Conservation (phyloP, 1,140 invertebrate species). For the Neomicropteryx cornuta region DNA sequence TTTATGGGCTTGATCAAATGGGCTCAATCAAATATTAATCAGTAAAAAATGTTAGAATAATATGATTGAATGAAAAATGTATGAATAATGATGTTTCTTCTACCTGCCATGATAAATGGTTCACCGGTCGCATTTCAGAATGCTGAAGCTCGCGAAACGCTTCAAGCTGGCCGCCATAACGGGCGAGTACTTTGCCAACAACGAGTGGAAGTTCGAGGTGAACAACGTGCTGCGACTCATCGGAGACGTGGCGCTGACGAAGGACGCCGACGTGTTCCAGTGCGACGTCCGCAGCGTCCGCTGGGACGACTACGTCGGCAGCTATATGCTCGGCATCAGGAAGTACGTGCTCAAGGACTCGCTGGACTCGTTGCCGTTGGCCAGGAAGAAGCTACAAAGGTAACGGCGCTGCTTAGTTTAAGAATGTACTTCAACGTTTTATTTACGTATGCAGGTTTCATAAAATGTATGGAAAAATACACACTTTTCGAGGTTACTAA, state of each 20-base stretch:
- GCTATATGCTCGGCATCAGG: conserved; percentile 69
- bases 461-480: background rate
- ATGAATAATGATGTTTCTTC: too few relatives aligned
- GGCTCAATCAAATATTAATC: too few relatives aligned
- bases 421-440: background rate
- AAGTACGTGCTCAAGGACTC: conserved; percentile 70
- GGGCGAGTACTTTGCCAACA: conserved; percentile 77
- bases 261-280: conserved; percentile 47
- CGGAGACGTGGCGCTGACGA: conserved; percentile 40
- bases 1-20: too few relatives aligned
- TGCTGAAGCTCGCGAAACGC: conserved; percentile 72
- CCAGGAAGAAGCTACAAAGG: conserved; percentile 55
- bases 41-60: too few relatives aligned
- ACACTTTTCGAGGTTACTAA: conserved; percentile 4
- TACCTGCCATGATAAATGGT: too few relatives aligned
- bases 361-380: conserved; percentile 47
- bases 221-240: conserved; percentile 61
- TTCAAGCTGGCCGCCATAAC: conserved; percentile 65
- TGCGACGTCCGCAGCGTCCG: conserved; percentile 46
- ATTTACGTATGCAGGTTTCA: background rate
- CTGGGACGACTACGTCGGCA: conserved; percentile 57
- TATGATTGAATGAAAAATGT: too few relatives aligned
- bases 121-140: too few relatives aligned
- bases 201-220: conserved; percentile 77
- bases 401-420: conserved; percentile 15